A percentile compares a stretch with the other conserved stretches of the same genome.
Conservation (phyloP, 2,797 vertebrate species). For the Crypturellus tataupa region DNA sequence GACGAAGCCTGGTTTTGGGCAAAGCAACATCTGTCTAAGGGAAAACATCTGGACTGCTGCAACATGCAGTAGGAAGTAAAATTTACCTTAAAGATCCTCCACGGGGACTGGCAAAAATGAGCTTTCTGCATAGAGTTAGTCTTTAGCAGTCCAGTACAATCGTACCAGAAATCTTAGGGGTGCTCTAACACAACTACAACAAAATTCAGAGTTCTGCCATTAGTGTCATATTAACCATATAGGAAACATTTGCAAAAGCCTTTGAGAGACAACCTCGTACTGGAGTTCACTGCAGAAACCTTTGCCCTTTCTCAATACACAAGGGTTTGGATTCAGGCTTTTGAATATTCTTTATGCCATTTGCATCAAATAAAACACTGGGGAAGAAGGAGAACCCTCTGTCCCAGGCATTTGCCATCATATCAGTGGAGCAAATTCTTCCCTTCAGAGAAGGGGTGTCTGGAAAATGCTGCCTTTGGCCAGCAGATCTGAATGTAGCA, state of each 20-base stretch:
- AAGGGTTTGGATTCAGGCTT: not conserved
- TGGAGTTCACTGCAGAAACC: not conserved
- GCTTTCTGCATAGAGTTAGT: not conserved
- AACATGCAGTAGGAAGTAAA: slow-evolving; percentile 5
- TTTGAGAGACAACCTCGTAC: not conserved
- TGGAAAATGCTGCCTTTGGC: slow-evolving; percentile 10
- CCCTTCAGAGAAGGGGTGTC: not conserved
- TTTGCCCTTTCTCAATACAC: not conserved
- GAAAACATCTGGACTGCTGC: slow-evolving; percentile 53
- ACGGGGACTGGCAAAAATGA: not conserved
- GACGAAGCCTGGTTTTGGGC: not conserved
- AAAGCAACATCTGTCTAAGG: slow-evolving; percentile 52
- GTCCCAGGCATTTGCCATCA: not conserved
- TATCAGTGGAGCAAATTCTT: not conserved
- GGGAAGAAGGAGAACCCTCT: not conserved
- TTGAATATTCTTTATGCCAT: not conserved
- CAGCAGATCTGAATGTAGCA: not conserved
- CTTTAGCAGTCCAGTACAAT: not conserved
- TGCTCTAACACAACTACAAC: not conserved
- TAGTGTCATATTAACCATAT: not conserved
- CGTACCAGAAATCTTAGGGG: not conserved
- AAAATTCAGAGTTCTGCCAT: not conserved
- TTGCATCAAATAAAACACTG: not conserved
- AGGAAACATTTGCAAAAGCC: not conserved
- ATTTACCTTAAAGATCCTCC: slow-evolving; percentile 12